Conservation (phyloP, 2,113 vertebrate genomes). For the Phoenicopterus ruber region DNA sequence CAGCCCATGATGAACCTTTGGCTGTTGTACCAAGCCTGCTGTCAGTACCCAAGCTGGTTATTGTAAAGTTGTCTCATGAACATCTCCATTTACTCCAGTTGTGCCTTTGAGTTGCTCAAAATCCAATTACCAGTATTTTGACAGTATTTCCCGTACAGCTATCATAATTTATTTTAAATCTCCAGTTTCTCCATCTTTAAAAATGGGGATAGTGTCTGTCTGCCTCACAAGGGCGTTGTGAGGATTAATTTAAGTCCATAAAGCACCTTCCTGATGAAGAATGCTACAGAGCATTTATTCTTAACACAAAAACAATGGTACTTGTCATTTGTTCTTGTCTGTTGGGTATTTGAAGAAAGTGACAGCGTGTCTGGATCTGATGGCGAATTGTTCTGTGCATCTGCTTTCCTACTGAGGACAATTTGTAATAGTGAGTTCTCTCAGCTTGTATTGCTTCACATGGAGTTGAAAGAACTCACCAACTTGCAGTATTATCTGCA, state of each 20-base stretch:
- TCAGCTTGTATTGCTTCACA: neutral
- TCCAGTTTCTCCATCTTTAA: slow-evolving; percentile 17
- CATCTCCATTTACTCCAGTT: neutral
- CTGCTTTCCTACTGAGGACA: neutral
- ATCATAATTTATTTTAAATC: neutral
- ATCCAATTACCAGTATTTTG: neutral
- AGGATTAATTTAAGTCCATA: slow-evolving; percentile 30
- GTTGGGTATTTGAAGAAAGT: slow-evolving; percentile 22
- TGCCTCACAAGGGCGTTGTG: slow-evolving; percentile 20
- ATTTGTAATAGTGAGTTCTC: slow-evolving; percentile 2
- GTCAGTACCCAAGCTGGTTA: neutral
- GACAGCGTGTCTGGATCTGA: neutral
- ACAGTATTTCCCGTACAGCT: neutral
- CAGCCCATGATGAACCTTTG: neutral
- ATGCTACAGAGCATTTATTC: slow-evolving; percentile 34
- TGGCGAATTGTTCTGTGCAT: neutral
- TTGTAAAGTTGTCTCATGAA: neutral
- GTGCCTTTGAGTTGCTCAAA: neutral
- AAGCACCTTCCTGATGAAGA: slow-evolving; percentile 1
- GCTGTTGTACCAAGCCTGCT: neutral
- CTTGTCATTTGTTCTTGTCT: slow-evolving; percentile 35
- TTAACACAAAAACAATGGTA: neutral
- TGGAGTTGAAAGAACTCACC: slow-evolving; percentile 10
- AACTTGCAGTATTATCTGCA: neutral
- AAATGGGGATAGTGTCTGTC: neutral